A percentile compares a stretch with the other conserved stretches of the same genome.
phyloP scores from a whole-genome alignment of 2,888 invertebrate genomes.

The Nymphalis urticae region DNA sequence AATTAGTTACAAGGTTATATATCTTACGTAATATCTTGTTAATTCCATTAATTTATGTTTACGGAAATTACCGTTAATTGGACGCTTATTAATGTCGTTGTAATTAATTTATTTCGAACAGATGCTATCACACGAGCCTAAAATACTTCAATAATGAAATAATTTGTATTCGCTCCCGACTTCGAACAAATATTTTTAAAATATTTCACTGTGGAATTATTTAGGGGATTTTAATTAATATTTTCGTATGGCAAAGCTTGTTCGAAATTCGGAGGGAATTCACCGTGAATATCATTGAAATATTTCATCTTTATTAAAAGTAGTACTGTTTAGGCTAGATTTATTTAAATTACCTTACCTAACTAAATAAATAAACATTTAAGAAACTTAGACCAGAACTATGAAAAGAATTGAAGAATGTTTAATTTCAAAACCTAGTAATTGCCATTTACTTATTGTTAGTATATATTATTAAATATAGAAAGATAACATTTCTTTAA shows the following conservation, averaged over 20 bases:
- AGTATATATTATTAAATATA: too few species aligned
- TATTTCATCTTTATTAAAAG: conserved; percentile 40
- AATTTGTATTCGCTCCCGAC: conserved; percentile 66
- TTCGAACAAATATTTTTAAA: conserved; percentile 51
- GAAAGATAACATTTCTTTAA: too few species aligned
- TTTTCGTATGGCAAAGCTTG: conserved; percentile 39
- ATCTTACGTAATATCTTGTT: conserved; percentile 12
- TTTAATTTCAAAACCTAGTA: too few species aligned
- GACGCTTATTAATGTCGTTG: conserved; percentile 59
- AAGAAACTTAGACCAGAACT: too few species aligned
- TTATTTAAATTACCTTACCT: background rate
- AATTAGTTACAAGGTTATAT: background rate
- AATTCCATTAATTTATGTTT: conserved; percentile 22
- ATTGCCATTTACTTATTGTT: too few species aligned
- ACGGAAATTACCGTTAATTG: conserved; percentile 40
- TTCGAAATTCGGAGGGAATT: conserved; percentile 38
- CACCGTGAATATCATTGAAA: conserved; percentile 44
- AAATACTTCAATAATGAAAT: conserved; percentile 65
- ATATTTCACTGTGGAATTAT: conserved; percentile 49
- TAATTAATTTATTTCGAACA: conserved; percentile 68
- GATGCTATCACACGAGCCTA: conserved; percentile 60
- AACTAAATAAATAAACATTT: too few species aligned
- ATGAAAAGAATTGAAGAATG: too few species aligned
- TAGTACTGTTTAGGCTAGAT: background rate
- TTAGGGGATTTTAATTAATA: conserved; percentile 66